phyloP scores from a whole-genome alignment of 2,113 vertebrate species.

The Lampris megalopsis region DNA sequence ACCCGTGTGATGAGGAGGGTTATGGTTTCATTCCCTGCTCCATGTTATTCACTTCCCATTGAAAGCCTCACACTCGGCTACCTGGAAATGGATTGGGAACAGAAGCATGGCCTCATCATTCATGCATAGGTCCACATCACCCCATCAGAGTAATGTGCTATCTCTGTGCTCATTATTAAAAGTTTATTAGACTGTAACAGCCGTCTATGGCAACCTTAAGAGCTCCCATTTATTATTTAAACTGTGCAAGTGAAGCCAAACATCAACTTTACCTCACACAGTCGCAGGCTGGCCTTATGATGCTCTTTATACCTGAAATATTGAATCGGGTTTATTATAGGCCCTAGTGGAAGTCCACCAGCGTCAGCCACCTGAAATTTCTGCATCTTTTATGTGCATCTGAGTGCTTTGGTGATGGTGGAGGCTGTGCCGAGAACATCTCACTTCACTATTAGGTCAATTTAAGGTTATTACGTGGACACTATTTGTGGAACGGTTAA shows the following conservation, averaged over 20 bases:
- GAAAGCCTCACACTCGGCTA: slow-evolving; percentile 56
- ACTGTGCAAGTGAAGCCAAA: slow-evolving; percentile 44
- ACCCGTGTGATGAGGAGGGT: too few species aligned
- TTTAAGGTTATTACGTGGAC: slow-evolving; percentile 35
- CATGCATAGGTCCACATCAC: slow-evolving; percentile 71
- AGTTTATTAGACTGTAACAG: slow-evolving; percentile 72
- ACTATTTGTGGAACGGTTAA: slow-evolving; percentile 40
- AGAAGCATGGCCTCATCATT: slow-evolving; percentile 63
- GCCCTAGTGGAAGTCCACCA: slow-evolving; percentile 18
- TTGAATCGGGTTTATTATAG: slow-evolving; percentile 53
- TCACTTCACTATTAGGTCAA: slow-evolving; percentile 50
- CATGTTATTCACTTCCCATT: slow-evolving; percentile 14
- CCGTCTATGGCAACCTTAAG: slow-evolving; percentile 71
- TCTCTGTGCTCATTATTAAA: slow-evolving; percentile 78
- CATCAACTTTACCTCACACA: slow-evolving; percentile 48
- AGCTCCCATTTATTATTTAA: slow-evolving; percentile 79
- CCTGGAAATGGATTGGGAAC: slow-evolving; percentile 57
- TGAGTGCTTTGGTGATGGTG: slow-evolving; percentile 54
- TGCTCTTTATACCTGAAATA: slow-evolving; percentile 55
- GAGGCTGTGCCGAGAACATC: slow-evolving; percentile 44
- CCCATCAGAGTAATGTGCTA: slow-evolving; percentile 74
- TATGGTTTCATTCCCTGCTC: slow-evolving; percentile 30
- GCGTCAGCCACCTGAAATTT: slow-evolving; percentile 53
- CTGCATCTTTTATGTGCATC: slow-evolving; percentile 62
- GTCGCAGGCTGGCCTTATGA: slow-evolving; percentile 50